Base-by-base conservation (phyloP, 2,888 invertebrate genomes). In the Spilosoma lubricipeda region DNA sequence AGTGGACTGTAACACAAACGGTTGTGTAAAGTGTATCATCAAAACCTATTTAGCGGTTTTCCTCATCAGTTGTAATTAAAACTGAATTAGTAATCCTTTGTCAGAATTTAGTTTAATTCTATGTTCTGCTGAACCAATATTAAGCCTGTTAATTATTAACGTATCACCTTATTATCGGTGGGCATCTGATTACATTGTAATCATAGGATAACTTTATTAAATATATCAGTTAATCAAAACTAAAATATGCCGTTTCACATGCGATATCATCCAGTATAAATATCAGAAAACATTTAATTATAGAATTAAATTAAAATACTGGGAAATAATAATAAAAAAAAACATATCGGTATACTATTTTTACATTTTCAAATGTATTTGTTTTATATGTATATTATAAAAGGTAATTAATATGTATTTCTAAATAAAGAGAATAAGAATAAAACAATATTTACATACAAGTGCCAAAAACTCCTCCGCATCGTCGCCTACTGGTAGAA, bases 61-160 rank as follows among this genome's bases (percentile, higher is more conserved):
- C 65, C 42, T 74, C 69, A 72, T 72, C 66, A 83, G 30, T 13
- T 48, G 48, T 71, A 77, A 70, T 72, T 42, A 69, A 79, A 79
- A 74, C 67, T 72, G 67, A 83, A 79, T 81, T 70, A 67, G 36
- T 83, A 76, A 81, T 74, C 48, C 33, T 70, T 66, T 69, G 79
- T 76, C 74, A 75, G 67, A 76, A 72, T 76, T 75, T 74, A 70
- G 77, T 76, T 75, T 45, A 71, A 75, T 76, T 70, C 71, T 70
- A 75, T 71, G 67, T 75, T 72, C 69, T 63, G 73, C n/a, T 13
- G 59, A 27, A 52, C 68, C 2, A 48, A 52, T 52, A 36, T 71
- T 45, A 30, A 20, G 23, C n/a, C 5, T 7, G 15, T 23, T 69
- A 30, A n/a, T 69, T 18, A 56, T 27, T 69, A 7, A 23, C 56